A percentile compares a stretch with the other conserved stretches of the same genome.
phyloP scores from a whole-genome alignment of 2,797 vertebrate species.

The Falco naumanni region DNA sequence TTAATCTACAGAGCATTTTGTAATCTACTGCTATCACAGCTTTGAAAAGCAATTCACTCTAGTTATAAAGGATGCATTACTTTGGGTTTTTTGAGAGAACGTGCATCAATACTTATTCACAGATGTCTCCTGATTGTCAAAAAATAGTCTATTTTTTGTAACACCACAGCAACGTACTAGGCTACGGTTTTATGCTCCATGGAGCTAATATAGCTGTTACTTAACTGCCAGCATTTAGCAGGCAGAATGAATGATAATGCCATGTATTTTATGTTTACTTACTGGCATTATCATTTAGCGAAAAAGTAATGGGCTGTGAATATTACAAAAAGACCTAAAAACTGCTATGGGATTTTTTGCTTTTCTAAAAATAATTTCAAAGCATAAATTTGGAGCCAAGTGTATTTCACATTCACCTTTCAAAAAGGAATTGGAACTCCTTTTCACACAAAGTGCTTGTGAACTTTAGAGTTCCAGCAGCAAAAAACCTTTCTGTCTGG shows the following conservation, averaged over 20 bases:
- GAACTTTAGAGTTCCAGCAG: slow-evolving; percentile 3
- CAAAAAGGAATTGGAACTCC: not conserved
- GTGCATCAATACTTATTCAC: not conserved
- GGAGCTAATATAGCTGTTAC: not conserved
- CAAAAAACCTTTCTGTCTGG: not conserved
- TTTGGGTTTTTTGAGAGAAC: not conserved
- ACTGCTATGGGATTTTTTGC: not conserved
- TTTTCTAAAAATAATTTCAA: not conserved
- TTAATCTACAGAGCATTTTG: not conserved
- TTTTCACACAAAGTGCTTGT: slow-evolving; percentile 5
- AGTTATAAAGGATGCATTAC: not conserved
- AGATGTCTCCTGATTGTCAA: not conserved
- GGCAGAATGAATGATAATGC: not conserved
- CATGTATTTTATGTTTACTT: not conserved
- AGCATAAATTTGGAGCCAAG: not conserved
- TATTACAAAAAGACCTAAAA: not conserved
- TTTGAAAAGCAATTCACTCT: not conserved
- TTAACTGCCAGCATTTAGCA: not conserved
- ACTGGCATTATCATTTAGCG: not conserved
- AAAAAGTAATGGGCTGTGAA: not conserved
- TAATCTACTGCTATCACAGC: not conserved
- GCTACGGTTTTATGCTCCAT: not conserved
- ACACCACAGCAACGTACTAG: not conserved
- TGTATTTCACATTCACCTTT: not conserved
- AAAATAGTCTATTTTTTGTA: not conserved